Evolutionary conservation across 2,797 vertebrate species (phyloP).

Genomic region (Pangasius krempfi): DNA sequence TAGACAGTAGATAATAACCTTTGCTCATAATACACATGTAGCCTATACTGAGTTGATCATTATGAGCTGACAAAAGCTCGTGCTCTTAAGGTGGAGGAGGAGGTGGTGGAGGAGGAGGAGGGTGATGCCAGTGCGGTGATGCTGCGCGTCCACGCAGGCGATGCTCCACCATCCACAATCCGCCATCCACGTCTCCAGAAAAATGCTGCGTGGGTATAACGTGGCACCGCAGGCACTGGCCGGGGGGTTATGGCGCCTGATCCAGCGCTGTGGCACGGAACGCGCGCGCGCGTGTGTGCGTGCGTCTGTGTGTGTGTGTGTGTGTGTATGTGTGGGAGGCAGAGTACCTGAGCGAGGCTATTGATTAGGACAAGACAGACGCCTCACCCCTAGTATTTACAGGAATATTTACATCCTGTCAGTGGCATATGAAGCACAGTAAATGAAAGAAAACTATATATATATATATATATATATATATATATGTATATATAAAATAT

Average conservation of each 20-base stretch:
- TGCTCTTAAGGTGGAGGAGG: background rate
- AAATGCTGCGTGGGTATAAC: conserved; percentile 34
- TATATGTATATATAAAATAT: no score
- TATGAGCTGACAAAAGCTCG: background rate
- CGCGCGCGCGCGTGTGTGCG: conserved; percentile 3
- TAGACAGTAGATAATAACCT: background rate
- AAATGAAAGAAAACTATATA: background rate
- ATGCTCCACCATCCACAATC: conserved; percentile 1
- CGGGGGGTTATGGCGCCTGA: conserved; percentile 49
- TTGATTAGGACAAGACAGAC: conserved; percentile 72
- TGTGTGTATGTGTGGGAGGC: background rate
- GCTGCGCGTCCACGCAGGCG: conserved; percentile 20
- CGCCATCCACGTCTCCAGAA: conserved; percentile 7
- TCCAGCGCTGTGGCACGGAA: conserved; percentile 59
- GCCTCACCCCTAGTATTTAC: conserved; percentile 61
- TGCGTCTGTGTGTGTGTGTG: conserved; percentile 42
- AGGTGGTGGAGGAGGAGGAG: background rate
- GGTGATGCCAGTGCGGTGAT: conserved; percentile 34
- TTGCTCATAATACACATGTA: conserved; percentile 7
- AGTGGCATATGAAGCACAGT: background rate
- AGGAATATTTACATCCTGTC: conserved; percentile 36
- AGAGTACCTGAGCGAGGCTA: conserved; percentile 70
- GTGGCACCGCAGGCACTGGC: conserved; percentile 45
- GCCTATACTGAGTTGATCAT: background rate
- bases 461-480: no score